These are phyloP conservation scores for Andrena bucephala DNA, from an alignment of 2,888 invertebrate species.

Conservation along the genomic window DNA sequence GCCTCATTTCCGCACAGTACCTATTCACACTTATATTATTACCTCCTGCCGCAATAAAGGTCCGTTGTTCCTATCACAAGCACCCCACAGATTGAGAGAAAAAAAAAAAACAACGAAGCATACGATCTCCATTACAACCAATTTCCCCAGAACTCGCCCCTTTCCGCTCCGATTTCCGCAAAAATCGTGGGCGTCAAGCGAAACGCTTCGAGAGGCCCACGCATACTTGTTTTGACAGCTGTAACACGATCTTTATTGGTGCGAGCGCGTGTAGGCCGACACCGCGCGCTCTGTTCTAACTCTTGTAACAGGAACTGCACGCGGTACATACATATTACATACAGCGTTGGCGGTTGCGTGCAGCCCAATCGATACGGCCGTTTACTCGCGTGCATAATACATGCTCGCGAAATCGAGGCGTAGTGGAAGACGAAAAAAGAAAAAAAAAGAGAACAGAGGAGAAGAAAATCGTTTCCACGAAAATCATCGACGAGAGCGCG, in stretches of 20 bases:
- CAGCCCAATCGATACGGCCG: slow-evolving; percentile 33
- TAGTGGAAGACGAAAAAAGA: not conserved
- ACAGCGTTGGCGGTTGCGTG: not conserved
- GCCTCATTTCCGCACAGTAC: no score
- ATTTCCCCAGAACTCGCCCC: not conserved
- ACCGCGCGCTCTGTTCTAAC: slow-evolving; percentile 7
- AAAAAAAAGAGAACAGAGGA: not conserved
- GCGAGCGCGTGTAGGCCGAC: slow-evolving; percentile 19
- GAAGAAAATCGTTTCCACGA: slow-evolving; percentile 28
- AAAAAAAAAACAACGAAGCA: not conserved
- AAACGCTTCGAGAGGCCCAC: slow-evolving; percentile 32
- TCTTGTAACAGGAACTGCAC: slow-evolving; percentile 25
- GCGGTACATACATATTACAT: not conserved
- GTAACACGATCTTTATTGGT: slow-evolving; percentile 47
- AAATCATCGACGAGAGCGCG: slow-evolving; percentile 41
- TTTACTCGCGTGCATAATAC: slow-evolving; percentile 24
- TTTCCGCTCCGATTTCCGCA: not conserved
- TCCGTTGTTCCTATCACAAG: no score
- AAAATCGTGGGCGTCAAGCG: slow-evolving; percentile 37
- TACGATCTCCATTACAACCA: not conserved
- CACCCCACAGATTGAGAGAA: not conserved
- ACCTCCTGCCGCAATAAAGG: no score
- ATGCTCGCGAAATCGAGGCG: slow-evolving; percentile 12
- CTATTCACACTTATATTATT: no score
- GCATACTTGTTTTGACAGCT: slow-evolving; percentile 51